A percentile compares a stretch with the other conserved stretches of the same genome.
Evolutionary conservation across 64 coral and sea anemone genomes (phyloP).

Genomic region (Cladopsammia gracilis): DNA sequence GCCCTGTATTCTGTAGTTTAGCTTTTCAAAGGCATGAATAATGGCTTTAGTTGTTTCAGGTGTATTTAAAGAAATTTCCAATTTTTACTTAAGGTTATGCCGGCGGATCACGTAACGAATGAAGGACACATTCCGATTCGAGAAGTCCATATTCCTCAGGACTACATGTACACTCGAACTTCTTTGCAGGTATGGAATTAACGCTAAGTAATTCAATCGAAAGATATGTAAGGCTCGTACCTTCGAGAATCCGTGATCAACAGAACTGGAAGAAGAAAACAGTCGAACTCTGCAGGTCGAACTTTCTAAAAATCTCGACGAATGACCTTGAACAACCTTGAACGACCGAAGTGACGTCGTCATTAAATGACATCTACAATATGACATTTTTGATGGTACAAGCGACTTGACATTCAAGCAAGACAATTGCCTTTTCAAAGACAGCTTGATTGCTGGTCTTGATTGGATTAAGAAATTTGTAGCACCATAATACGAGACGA

Average conservation of each 20-base stretch:
- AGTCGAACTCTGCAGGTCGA: background rate
- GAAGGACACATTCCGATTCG: too few relatives aligned
- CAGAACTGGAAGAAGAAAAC: background rate
- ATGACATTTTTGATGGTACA: background rate
- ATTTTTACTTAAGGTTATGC: too few relatives aligned
- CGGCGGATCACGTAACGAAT: too few relatives aligned
- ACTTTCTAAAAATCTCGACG: background rate
- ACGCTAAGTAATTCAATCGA: background rate
- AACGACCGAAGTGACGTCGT: background rate
- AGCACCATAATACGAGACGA: background rate
- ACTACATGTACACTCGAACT: too few relatives aligned
- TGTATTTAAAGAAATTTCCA: too few relatives aligned
- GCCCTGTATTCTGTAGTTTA: too few relatives aligned
- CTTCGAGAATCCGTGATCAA: background rate
- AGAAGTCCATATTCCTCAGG: too few relatives aligned
- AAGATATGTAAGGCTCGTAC: background rate
- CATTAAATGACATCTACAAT: background rate
- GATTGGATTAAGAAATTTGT: background rate
- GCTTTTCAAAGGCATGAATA: too few relatives aligned
- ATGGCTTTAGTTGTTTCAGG: too few relatives aligned
- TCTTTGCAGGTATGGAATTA: too few relatives aligned
- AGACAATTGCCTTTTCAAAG: background rate
- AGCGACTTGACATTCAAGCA: background rate
- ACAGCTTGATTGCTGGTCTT: background rate
- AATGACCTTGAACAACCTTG: conserved; percentile 1